Evolutionary conservation across 2,113 vertebrate genomes (phyloP).

Genomic region (Lasiurus cinereus): DNA sequence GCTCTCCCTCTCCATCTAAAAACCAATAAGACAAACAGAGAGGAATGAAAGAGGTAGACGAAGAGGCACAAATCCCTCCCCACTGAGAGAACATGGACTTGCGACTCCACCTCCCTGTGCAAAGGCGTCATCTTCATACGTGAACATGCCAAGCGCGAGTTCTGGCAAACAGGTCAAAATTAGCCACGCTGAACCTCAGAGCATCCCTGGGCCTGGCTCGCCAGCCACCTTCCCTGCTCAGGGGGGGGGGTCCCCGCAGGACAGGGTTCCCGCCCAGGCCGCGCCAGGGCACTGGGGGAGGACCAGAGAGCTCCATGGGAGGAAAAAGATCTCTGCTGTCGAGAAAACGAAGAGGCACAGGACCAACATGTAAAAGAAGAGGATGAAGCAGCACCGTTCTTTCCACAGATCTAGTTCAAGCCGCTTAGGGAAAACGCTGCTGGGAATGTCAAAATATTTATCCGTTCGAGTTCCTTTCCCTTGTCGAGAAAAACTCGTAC

Average conservation of each 20-base stretch:
- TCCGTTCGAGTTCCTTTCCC: neutral
- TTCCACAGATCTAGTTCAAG: neutral
- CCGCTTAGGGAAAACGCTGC: neutral
- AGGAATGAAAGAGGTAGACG: neutral
- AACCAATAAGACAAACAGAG: neutral
- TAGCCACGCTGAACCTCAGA: neutral
- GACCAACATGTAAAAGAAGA: neutral
- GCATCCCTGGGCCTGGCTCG: no score
- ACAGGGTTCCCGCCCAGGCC: no score
- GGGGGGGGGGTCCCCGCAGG: no score
- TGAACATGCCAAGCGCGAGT: no score
- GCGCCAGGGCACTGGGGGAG: neutral
- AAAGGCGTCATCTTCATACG: neutral
- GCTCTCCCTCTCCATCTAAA: neutral
- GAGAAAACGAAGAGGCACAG: neutral
- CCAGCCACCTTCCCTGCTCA: no score
- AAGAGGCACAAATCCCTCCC: neutral
- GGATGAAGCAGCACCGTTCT: neutral
- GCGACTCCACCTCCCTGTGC: neutral
- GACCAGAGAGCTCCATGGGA: neutral
- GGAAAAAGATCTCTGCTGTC: neutral
- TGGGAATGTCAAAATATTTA: constrained; percentile 24
- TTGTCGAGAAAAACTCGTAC: neutral
- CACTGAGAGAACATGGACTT: neutral
- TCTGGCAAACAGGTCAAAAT: neutral